A percentile compares a stretch with the other conserved stretches of the same genome.
Evolutionary conservation across 2,888 invertebrate genomes (phyloP).

Genomic region (Cantharis rufa): DNA sequence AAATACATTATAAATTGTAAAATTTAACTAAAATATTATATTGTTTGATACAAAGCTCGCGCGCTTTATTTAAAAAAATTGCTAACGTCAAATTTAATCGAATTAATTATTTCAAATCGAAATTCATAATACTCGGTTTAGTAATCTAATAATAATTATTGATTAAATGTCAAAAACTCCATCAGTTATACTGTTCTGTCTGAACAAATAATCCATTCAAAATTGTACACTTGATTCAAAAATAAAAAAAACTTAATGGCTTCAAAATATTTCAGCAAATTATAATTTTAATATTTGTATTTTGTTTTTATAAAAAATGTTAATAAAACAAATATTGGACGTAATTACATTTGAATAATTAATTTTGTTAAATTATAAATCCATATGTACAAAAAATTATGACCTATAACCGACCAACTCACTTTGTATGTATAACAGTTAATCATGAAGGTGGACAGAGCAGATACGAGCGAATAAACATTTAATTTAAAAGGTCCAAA

Average conservation of each 20-base stretch:
- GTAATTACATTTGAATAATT: background rate
- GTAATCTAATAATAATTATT: background rate
- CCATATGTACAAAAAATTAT: background rate
- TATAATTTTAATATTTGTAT: background rate
- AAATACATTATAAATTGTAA: background rate
- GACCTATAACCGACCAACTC: background rate
- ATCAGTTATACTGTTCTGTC: background rate
- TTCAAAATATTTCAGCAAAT: background rate
- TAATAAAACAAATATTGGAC: background rate
- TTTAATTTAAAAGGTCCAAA: slow-evolving; percentile 22
- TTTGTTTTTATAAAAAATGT: background rate
- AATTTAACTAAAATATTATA: background rate
- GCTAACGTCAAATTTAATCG: background rate
- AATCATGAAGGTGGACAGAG: slow-evolving; percentile 14
- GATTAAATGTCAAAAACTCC: background rate
- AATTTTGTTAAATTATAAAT: background rate
- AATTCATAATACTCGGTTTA: background rate
- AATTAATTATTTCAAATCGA: background rate
- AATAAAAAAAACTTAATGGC: background rate
- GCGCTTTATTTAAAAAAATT: background rate
- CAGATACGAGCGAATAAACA: slow-evolving; percentile 23
- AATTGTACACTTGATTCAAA: background rate
- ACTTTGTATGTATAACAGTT: slow-evolving; percentile 8
- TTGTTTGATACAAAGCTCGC: background rate
- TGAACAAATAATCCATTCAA: background rate